Evolutionary conservation across 2,888 invertebrate genomes (phyloP), one percentile per base, ranked within the genome.

Genomic region (Scaptomyza polygonia): DNA sequence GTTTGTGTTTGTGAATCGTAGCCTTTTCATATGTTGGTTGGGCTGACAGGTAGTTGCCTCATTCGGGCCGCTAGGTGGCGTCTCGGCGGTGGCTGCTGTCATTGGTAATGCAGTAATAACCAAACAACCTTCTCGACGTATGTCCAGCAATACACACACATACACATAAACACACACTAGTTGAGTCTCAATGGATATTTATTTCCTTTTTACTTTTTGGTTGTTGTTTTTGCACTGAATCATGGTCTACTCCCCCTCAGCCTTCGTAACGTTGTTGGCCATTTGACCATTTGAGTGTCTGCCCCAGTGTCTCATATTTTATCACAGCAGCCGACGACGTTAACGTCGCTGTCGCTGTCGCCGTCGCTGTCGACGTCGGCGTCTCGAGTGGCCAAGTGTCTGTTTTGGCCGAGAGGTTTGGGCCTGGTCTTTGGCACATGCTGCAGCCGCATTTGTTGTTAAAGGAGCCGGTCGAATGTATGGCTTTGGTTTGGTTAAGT

Each of bases 301-400:
- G 88, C 85, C 86, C 73, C 84, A 86, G 67, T 89, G 84, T 86
- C 86, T 80, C 87, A 79, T 88, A 80, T 78, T 88, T 89, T 88
- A 88, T 86, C 88, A 73, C 72, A 79, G 69, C 69, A 63, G 73
- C 69, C 64, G 68, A 52, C 64, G 54, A n/a, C 63, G 52, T 32
- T 49, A 49, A 18, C 57, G 62, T 25, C 47, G 51, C 6, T 49
- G 57, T 30, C 56, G 59, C 7, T 40, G 42, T 16, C 44, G 21
- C 2, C 36, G 65, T 79, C 83, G n/a, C n/a, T 49, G 57, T 30
- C 56, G 59, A 9, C 44, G 42, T 16, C 44, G 21, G 4, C 36
- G 65, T 79, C 83, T 83, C 82, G 66, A 82, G 86, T 88, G 87
- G 82, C 83, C 83, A 88, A 84, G 88, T 84, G 88, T 86, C 83